Conservation (phyloP, 2,113 vertebrate species). For the Dipodomys merriami region DNA sequence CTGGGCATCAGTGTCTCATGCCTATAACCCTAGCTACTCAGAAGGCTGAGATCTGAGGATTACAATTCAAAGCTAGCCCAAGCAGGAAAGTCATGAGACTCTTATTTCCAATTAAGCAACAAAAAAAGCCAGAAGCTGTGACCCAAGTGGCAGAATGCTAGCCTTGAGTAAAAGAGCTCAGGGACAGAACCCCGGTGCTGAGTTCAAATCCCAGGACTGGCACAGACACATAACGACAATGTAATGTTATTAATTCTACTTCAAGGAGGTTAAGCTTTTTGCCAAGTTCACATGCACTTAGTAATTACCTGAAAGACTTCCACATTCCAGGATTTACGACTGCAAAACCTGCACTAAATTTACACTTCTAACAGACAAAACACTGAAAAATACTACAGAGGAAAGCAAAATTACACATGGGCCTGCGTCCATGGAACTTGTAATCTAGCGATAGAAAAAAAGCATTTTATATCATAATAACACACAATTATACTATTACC, state of each 20-base stretch:
- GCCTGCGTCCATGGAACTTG: background rate
- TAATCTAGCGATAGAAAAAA: background rate
- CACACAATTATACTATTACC: conserved; percentile 83
- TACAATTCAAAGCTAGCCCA: too few relatives aligned
- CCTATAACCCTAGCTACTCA: too few relatives aligned
- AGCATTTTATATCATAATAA: background rate
- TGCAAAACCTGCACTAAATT: background rate
- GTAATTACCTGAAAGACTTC: conserved; percentile 22
- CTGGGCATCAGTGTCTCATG: too few relatives aligned
- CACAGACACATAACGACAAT: too few relatives aligned
- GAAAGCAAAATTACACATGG: background rate
- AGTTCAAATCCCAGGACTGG: too few relatives aligned
- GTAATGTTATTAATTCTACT: background rate
- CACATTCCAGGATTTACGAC: background rate
- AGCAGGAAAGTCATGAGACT: too few relatives aligned
- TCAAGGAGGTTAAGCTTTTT: conserved; percentile 18
- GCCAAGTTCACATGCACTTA: background rate
- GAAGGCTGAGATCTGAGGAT: too few relatives aligned
- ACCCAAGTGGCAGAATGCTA: too few relatives aligned
- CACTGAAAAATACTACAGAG: background rate
- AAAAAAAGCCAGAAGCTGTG: too few relatives aligned
- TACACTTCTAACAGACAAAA: conserved; percentile 28
- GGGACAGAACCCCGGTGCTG: too few relatives aligned
- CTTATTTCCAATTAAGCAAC: too few relatives aligned
- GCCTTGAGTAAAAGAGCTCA: too few relatives aligned